Base-by-base conservation (phyloP, 2,888 invertebrate genomes). In the Pollenia labialis region DNA sequence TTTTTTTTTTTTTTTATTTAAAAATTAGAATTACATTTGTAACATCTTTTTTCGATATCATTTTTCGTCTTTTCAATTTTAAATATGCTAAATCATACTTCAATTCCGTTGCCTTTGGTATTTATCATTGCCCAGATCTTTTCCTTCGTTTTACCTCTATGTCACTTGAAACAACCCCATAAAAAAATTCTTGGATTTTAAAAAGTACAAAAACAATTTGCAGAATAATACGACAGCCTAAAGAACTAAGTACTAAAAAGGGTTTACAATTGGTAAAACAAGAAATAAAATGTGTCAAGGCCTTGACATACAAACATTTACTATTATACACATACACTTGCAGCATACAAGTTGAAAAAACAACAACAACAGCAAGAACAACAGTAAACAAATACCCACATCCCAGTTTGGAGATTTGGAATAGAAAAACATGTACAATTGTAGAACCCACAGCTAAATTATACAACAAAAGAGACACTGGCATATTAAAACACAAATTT, bases 251-350 rank as follows among this genome's bases (percentile, higher is more conserved):
- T 32, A 44, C 44, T 64, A 52, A 72, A 79, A 79, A 14, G 42
- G 71, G 58, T 76, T 85, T 52, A 68, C 77, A 82, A 68, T 79
- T 81, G 72, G 68, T 75, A 72, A 69, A 81, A 81, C 71, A 48
- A 60, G 69, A 83, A 64, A 9, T 50, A 81, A 87, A 85, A 85
- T 83, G 56, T 88, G 87, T 85, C 87, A 88, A 87, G 88, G 81
- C 84, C 87, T 85, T 88, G 88, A 80, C 85, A 87, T 75, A 85
- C 81, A 85, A 81, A 72, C 72, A 62, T 60, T 75, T 72, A 12
- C 71, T 46, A 46, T 71, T 44, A 44, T 10, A 50, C n/a, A 32
- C 32, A 62, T 18, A 62, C 11, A n/a, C 16, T 48, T 48, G 48
- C 8, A 54, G 16, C 32, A 72, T 46, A 46, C 14, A 23, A 40